Evolutionary conservation across 2,113 vertebrate species (phyloP), one percentile per base, ranked within the genome.

Genomic region (Neomonachus schauinslandi): DNA sequence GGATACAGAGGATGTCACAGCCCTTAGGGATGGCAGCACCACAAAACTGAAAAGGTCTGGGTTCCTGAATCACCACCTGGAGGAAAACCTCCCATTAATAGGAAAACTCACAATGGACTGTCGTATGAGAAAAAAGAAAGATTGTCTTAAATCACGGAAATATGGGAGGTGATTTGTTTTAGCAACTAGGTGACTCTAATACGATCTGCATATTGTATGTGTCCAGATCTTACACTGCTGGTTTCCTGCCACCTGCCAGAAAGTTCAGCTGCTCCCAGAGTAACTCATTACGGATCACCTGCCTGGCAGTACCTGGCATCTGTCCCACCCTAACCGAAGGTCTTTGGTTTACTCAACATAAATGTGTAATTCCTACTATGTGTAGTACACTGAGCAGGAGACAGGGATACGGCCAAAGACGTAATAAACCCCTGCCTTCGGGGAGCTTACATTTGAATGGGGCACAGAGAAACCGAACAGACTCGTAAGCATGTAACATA

Each of bases 331-430:
- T 59, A 16, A 39, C 22, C 11, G 10, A 74, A 26, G 16, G 7
- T 42, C 61, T 87, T 51, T 57, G 14, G 2, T 36, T 57, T 71
- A 74, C 11, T 89, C 46, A 49, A 22, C 51, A 49, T 39, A 65
- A 71, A 84, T 24, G 36, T 28, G 80, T 80, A n/a, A 49, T 80
- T 42, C 59, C 69, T 61, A 13, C 28, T 39, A 8, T 2, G 2
- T 7, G 1, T 16, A 55, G 55, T 49, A 11, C 1, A 16, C 28
- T 80, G 42, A 31, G 49, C 21, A 42, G 36, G 28, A 82, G 55
- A 26, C 12, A 76, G 31, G 6, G 19, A 42, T 31, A 1, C 0
- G 1, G 24, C 31, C 79, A 4, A 1, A 13, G 4, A 3, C 21
- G 24, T 4, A 26, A 55, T 21, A 1, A 5, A 77, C 7, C 36